Evolutionary conservation across 2,797 vertebrate species (phyloP).

Genomic region (Leptatherina wallacei): DNA sequence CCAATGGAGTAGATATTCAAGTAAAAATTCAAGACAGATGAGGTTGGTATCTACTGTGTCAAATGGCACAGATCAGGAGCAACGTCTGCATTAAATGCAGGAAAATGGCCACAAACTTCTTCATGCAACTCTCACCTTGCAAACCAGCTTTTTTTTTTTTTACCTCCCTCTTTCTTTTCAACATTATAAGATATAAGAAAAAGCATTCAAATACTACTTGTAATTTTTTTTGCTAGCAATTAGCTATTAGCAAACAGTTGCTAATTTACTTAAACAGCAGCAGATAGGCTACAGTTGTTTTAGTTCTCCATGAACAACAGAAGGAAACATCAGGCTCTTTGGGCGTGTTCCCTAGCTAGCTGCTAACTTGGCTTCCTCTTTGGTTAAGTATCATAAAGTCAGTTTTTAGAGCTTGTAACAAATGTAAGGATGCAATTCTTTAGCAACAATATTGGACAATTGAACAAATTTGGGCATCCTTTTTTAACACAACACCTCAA

Average conservation of each 20-base stretch:
- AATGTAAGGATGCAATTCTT: background rate
- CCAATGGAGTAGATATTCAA: too few relatives aligned
- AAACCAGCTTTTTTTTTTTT: background rate
- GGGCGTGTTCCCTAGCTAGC: background rate
- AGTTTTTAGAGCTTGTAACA: background rate
- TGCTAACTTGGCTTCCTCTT: background rate
- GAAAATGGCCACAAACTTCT: background rate
- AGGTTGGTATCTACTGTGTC: background rate
- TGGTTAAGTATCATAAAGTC: background rate
- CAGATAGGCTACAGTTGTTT: background rate
- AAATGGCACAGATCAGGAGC: background rate
- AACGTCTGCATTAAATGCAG: background rate
- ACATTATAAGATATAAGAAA: background rate
- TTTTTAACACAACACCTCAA: background rate
- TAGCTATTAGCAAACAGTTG: background rate
- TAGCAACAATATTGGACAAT: background rate
- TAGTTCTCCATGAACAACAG: background rate
- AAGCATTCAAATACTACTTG: background rate
- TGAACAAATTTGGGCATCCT: background rate
- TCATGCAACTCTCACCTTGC: background rate
- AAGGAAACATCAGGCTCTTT: background rate
- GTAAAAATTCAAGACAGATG: background rate
- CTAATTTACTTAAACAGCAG: background rate
- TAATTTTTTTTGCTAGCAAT: background rate
- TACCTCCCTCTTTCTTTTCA: background rate